Base-by-base conservation (phyloP, 2,797 vertebrate species). In the Coreius guichenoti region DNA sequence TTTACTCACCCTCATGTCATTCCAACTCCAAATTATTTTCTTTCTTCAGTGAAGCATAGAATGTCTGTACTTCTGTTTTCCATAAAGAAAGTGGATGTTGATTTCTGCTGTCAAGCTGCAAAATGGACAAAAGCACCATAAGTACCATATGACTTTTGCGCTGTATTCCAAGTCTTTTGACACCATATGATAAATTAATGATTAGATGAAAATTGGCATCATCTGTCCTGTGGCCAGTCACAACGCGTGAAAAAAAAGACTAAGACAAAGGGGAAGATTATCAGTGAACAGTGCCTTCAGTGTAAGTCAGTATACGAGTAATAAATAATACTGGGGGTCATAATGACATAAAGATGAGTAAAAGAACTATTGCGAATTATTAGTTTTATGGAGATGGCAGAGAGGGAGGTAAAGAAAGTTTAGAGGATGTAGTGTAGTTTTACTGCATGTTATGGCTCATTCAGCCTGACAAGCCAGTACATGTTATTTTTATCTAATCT, bases 391-490 rank as follows among this genome's bases (percentile, higher is more conserved):
- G n/a, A 72, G n/a, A 83, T 13, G 26, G 74, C 31, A 67, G 75
- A 14, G 70, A 56, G 54, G 4, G 49, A 26, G 36, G 29, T 67
- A 70, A 26, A 3, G 23, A 49, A 83, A 70, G 54, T 54, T 69
- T 31, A 33, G 51, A 78, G 78, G 77, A 70, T 68, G 75, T 80
- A 63, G 61, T 51, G 43, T 76, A 73, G 77, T 51, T 72, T 80
- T n/a, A 68, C 36, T 83, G 65, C 36, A 39, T 85, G 54, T 85
- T 80, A 80, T n/a, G 69, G 49, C 86, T 82, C 47, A 87, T 82
- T 80, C 81, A 72, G 43, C n/a, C 85, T 76, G 74, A 89, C 87
- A 88, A 86, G 85, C 85, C 69, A 51, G 75, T 73, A 56, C 87
- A 83, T 82, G 79, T 73, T 82, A 29, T 83, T 83, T 76, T 63